Conservation (phyloP, 23 tunicate species). For the Trididemnum clinides region DNA sequence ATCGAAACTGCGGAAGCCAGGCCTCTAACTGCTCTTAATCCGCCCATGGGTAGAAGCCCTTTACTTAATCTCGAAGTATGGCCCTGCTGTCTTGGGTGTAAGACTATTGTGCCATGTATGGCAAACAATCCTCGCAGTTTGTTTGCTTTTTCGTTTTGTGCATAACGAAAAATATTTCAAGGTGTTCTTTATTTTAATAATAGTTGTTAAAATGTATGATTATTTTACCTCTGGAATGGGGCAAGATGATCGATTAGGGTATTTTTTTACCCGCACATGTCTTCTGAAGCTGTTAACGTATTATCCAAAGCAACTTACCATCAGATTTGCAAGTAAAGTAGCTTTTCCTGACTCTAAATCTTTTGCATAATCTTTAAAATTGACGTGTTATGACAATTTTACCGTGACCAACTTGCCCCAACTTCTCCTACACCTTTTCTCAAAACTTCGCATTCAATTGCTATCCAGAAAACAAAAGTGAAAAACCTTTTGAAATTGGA, state of each 20-base stretch:
- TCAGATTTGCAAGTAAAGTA: neutral
- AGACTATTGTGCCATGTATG: neutral
- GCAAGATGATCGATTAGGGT: neutral
- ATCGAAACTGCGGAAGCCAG: too few relatives aligned
- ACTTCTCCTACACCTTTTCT: neutral
- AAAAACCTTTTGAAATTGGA: too few relatives aligned
- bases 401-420: conserved; percentile 5
- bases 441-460: too few relatives aligned
- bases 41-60: too few relatives aligned
- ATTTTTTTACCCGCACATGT: neutral
- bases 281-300: neutral
- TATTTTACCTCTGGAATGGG: neutral
- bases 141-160: neutral
- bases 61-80: too few relatives aligned
- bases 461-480: too few relatives aligned
- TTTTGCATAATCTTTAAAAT: neutral
- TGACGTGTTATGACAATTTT: neutral
- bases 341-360: neutral
- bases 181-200: neutral
- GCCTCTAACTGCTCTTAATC: too few relatives aligned
- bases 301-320: neutral
- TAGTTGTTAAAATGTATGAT: neutral
- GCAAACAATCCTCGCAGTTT: neutral
- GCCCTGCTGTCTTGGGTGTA: too few relatives aligned
- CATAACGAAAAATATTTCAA: neutral